Base-by-base conservation (phyloP, 2,888 invertebrate genomes). In the Frankliniella fusca region DNA sequence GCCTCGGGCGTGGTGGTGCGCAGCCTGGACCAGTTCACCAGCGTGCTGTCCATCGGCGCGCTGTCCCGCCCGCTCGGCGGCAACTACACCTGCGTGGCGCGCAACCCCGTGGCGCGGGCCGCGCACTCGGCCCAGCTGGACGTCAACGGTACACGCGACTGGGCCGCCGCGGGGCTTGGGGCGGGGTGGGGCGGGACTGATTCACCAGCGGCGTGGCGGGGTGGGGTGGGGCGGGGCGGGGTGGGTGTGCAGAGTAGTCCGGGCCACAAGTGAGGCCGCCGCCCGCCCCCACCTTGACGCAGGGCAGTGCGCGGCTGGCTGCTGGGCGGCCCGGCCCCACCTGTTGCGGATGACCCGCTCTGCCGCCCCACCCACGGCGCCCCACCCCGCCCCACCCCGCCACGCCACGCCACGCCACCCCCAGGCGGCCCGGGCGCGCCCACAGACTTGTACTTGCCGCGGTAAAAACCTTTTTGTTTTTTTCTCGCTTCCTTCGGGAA, bases 61-160 rank as follows among this genome's bases (percentile, higher is more conserved):
- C 70, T 76, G 70, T 76, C 70, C 27, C 70, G 70, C 23, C 87
- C 87, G 83, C 89, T 90, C 86, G 87, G 88, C 82, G 90, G 90
- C 84, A 89, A 89, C 88, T 90, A 89, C 87, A 89, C 89, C 81
- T 90, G 90, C 85, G 87, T 88, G 76, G 90, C 89, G 81, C 87
- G 87, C 86, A 90, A 90, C 87, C 87, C 87, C 82, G 89, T 89
- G 82, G 88, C 89, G 81, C 86, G 87, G 85, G 87, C 88, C 80
- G 87, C 87, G 49, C 87, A 87, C 87, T 88, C 89, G 81, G 89
- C 89, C 80, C 85, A 87, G 81, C 88, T 90, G 83, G 86, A 88
- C 86, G 89, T 90, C 85, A 89, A 89, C 84, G 89, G 89, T 89
- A 89, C 85, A 86, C 38, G 85, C 80, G 81, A 50, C 81, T 50